Percentiles rank a stretch among this genome's conserved stretches.
These are phyloP conservation scores for Cataglyphis altisquamis DNA, from an alignment of 2,888 invertebrate genomes.

Conservation along the genomic window DNA sequence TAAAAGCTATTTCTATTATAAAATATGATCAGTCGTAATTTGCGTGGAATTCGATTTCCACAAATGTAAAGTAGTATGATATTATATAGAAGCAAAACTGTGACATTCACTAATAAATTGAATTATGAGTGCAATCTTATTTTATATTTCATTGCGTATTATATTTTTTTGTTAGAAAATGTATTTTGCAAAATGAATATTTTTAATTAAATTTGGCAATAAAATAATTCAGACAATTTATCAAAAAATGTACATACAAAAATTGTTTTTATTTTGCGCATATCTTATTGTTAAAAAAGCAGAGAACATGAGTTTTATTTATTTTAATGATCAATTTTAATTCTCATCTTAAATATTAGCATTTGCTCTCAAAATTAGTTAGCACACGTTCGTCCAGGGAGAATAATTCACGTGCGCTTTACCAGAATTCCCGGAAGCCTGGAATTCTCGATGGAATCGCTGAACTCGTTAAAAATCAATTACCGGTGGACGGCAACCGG, in stretches of 20 bases:
- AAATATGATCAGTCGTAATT: constrained; percentile 1
- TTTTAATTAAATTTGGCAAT: background rate
- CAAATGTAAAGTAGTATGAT: background rate
- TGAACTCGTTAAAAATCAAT: constrained; percentile 55
- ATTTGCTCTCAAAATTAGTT: background rate
- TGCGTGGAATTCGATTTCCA: background rate
- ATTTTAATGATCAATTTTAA: background rate
- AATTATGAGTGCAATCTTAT: background rate
- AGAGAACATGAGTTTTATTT: background rate
- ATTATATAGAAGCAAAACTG: background rate
- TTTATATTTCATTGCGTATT: background rate
- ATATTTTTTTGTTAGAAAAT: background rate
- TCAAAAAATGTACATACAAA: background rate
- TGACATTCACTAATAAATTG: background rate
- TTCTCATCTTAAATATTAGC: background rate
- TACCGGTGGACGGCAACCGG: constrained; percentile 25
- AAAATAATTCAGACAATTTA: background rate
- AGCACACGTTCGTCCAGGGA: too few relatives aligned
- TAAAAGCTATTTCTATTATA: background rate
- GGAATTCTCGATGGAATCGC: constrained; percentile 23
- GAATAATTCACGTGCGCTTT: constrained; percentile 11
- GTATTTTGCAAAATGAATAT: background rate
- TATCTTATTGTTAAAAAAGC: background rate
- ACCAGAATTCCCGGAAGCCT: background rate
- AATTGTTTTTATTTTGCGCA: background rate